Base-by-base conservation (phyloP, 2,888 invertebrate genomes). In the Carpatolechia fugitivella region DNA sequence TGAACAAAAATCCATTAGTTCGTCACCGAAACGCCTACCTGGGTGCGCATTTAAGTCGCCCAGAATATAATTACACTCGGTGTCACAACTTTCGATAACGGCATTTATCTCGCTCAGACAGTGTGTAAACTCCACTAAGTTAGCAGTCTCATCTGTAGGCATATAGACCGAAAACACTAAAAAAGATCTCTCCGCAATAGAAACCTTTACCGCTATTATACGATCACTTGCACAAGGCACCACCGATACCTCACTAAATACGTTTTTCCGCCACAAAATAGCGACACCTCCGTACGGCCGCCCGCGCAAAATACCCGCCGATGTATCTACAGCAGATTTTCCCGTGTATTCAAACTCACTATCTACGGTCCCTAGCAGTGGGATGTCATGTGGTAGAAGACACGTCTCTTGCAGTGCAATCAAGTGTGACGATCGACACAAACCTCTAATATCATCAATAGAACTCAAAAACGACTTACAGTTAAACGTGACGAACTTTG, bases 271-370 rank as follows among this genome's bases (percentile, higher is more conserved):
- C 59, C 58, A 63, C 7, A 63, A 35, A 7, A 63, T 8, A 8
- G 58, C 62, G 0, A 61, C 57, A 6, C 61, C 64, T 2, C 62
- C 64, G 40, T 60, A 55, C 1, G 59, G 60, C 4, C 61, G 24
- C 1, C 62, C 59, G 11, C 50, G 20, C n/a, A 64, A 36, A 7
- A 60, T 18, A 10, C 60, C 61, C 0, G 52, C 52, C 13, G 60
- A n/a, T n/a, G 58, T 54, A 40, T 64, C 59, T 14, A 64, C 51
- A 0, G 58, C 49, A 33, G 59, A 55, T 7, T 41, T 41, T 3
- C 51, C 53, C 18, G 53, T 51, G n/a, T 29, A 44, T 18, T 51
- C 24, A 29, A 58, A 60, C 1, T 47, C 44, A 4, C n/a, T 29
- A 30, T 53, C 48, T 6, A 60, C 55, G 24, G 11, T 46, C n/a